Percentiles rank a stretch among this genome's conserved stretches.
phyloP scores from a whole-genome alignment of 2,797 vertebrate species.

The Podarcis siculus region DNA sequence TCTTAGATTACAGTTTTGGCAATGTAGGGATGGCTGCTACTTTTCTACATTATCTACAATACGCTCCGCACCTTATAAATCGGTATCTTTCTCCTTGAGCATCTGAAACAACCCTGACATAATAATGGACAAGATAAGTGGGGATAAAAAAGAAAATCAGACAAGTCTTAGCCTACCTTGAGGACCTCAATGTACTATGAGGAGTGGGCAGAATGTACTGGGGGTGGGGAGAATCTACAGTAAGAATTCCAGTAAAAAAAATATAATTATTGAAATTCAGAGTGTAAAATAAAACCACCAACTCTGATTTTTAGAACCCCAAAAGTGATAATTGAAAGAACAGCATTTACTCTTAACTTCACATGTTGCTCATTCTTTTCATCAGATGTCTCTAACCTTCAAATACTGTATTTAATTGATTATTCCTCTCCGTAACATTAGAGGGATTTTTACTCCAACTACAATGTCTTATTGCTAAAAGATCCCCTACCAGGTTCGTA shows the following conservation, averaged over 20 bases:
- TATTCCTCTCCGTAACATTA: background rate
- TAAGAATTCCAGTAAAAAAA: background rate
- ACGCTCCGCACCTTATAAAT: background rate
- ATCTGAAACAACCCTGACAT: conserved; percentile 1
- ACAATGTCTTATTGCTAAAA: background rate
- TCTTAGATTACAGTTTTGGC: background rate
- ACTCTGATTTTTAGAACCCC: background rate
- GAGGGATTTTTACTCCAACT: background rate
- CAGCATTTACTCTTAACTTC: background rate
- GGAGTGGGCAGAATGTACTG: too few species aligned
- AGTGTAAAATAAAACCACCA: background rate
- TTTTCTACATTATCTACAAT: background rate
- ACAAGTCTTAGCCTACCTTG: background rate
- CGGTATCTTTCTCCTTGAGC: background rate
- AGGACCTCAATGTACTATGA: background rate
- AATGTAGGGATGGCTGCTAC: background rate
- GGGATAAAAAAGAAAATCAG: background rate
- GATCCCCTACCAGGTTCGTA: background rate
- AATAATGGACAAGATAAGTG: background rate
- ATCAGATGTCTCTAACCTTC: background rate
- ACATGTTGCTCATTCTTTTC: background rate
- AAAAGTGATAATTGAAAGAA: background rate
- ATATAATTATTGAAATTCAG: background rate
- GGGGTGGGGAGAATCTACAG: background rate
- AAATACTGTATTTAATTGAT: background rate